These are phyloP conservation scores for Drosophila colorata DNA, from an alignment of 2,888 invertebrate genomes.

Conservation along the genomic window DNA sequence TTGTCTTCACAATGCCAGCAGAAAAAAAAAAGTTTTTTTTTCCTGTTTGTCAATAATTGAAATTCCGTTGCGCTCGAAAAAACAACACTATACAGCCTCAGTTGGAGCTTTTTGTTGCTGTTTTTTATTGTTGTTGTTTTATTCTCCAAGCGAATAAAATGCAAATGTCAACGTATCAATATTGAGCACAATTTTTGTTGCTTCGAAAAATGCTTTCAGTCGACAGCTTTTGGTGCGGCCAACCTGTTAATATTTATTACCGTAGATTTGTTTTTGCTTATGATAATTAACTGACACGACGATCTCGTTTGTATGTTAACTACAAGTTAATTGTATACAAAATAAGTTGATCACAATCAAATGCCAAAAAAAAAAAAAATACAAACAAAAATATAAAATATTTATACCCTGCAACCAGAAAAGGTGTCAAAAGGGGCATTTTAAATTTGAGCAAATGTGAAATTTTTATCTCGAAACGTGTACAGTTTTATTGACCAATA, in stretches of 20 bases:
- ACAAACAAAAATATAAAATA: constrained; percentile 9
- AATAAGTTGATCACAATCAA: constrained; percentile 45
- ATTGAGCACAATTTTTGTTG: constrained; percentile 6
- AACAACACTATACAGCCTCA: neutral
- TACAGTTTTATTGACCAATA: too few species aligned
- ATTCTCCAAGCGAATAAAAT: constrained; percentile 2
- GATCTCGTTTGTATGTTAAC: constrained; percentile 60
- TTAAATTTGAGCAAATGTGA: neutral
- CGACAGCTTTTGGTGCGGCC: constrained; percentile 23
- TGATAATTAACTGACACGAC: constrained; percentile 36
- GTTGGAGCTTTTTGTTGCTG: neutral
- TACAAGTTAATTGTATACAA: constrained; percentile 47
- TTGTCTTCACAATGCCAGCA: constrained; percentile 25
- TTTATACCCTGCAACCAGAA: neutral
- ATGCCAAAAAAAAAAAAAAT: constrained; percentile 11
- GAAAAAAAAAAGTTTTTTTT: neutral
- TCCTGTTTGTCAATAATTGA: constrained; percentile 20
- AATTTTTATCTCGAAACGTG: too few species aligned
- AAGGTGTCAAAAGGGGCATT: neutral
- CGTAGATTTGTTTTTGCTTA: constrained; percentile 41
- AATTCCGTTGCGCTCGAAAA: constrained; percentile 13
- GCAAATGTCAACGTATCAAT: constrained; percentile 68
- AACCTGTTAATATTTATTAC: constrained; percentile 42
- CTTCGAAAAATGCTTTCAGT: constrained; percentile 11
- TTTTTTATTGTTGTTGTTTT: neutral